A percentile compares a stretch with the other conserved stretches of the same genome.
These are phyloP conservation scores for Euborellia annulipes DNA, from an alignment of 1,140 invertebrate genomes.

Conservation along the genomic window DNA sequence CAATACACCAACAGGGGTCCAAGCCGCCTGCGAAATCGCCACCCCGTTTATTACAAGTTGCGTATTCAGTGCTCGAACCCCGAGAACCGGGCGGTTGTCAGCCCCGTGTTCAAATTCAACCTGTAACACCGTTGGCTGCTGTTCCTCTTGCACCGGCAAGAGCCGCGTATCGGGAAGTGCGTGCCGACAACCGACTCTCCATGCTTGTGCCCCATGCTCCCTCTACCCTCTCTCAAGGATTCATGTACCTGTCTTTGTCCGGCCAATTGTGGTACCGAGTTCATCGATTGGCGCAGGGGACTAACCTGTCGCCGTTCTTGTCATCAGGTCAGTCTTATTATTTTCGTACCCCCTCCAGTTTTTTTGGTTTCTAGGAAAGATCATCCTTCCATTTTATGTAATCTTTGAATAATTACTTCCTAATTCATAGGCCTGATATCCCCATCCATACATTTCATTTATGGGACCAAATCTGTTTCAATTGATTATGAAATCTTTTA, in stretches of 20 bases:
- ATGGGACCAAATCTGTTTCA: too few relatives aligned
- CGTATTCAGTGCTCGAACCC: conserved; percentile 70
- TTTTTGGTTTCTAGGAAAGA: too few relatives aligned
- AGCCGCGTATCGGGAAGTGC: conserved; percentile 65
- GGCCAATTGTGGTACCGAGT: too few relatives aligned
- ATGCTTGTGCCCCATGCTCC: conserved; percentile 76
- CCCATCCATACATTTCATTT: too few relatives aligned
- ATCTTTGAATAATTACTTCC: too few relatives aligned
- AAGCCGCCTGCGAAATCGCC: conserved; percentile 37
- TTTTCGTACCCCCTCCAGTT: too few relatives aligned
- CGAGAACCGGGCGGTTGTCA: conserved; percentile 33
- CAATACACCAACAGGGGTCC: conserved; percentile 14
- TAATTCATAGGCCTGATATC: too few relatives aligned
- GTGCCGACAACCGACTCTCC: conserved; percentile 57
- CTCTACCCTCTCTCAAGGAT: conserved; percentile 75
- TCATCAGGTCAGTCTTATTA: conserved; percentile 55
- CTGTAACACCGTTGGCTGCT: conserved; percentile 48
- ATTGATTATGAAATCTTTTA: too few relatives aligned
- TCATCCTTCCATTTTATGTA: too few relatives aligned
- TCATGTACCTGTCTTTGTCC: conserved; percentile 73
- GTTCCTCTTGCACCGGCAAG: conserved; percentile 57
- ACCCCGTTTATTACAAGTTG: conserved; percentile 54
- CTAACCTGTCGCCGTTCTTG: conserved; percentile 52
- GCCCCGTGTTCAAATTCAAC: conserved; percentile 59
- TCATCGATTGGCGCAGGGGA: too few relatives aligned